phyloP scores from a whole-genome alignment of 2,888 invertebrate genomes.

The Auanema freiburgensis region DNA sequence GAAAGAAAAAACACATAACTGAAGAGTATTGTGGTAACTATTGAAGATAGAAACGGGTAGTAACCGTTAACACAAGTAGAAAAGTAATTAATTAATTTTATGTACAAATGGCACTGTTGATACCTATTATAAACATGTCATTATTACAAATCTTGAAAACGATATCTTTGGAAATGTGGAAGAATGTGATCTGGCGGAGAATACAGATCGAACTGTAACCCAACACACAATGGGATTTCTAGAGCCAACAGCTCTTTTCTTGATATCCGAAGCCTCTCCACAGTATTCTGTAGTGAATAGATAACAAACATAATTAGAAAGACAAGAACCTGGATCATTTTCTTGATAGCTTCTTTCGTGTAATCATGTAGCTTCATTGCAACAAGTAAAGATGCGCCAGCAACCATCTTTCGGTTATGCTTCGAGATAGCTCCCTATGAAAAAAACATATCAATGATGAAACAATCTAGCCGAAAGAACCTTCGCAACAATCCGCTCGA shows the following conservation, averaged over 20 bases:
- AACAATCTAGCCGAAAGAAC: conserved; percentile 42
- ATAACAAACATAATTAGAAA: background rate
- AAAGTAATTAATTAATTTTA: too few relatives aligned
- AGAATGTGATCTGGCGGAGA: conserved; percentile 29
- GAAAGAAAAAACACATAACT: background rate
- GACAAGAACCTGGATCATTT: conserved; percentile 80
- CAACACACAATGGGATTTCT: conserved; percentile 43
- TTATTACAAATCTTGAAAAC: too few relatives aligned
- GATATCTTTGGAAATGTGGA: conserved; percentile 31
- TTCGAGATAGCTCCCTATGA: conserved; percentile 81
- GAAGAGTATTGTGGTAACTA: background rate
- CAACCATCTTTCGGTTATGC: conserved; percentile 89
- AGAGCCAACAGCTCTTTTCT: conserved; percentile 32
- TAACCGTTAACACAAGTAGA: too few relatives aligned
- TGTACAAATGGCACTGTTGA: too few relatives aligned
- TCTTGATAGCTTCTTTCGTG: conserved; percentile 83
- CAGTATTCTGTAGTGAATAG: conserved; percentile 19
- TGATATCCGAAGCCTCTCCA: conserved; percentile 31
- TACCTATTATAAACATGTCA: too few relatives aligned
- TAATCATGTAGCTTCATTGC: conserved; percentile 96
- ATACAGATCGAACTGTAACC: conserved; percentile 35
- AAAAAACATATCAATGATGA: background rate
- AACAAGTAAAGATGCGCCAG: conserved; percentile 87
- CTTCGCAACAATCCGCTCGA: conserved; percentile 89
- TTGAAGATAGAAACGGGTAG: too few relatives aligned